A percentile compares a stretch with the other conserved stretches of the same genome.
phyloP scores from a whole-genome alignment of 2,888 invertebrate species.

The Ceraclea dissimilis region DNA sequence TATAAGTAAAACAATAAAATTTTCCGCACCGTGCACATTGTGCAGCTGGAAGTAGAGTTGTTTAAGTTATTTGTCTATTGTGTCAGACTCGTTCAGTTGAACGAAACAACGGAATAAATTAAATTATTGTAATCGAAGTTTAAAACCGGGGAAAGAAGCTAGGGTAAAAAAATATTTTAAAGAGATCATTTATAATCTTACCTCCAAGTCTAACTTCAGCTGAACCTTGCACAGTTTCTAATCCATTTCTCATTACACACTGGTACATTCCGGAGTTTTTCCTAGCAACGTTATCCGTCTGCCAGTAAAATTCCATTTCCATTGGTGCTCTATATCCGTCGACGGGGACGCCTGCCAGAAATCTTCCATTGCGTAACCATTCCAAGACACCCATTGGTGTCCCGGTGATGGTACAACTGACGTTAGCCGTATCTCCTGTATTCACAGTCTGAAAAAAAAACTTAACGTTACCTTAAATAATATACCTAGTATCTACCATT shows the following conservation, averaged over 20 bases:
- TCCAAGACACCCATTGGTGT: conserved; percentile 63
- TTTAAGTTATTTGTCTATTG: too few relatives aligned
- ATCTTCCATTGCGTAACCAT: conserved; percentile 63
- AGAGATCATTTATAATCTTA: too few relatives aligned
- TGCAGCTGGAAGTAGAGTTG: too few relatives aligned
- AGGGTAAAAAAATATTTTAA: too few relatives aligned
- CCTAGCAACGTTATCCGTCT: conserved; percentile 53
- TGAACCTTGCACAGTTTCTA: conserved; percentile 73
- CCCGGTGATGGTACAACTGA: conserved; percentile 81
- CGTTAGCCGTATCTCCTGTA: conserved; percentile 72
- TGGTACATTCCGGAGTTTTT: conserved; percentile 85
- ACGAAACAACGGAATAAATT: too few relatives aligned
- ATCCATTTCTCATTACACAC: conserved; percentile 73
- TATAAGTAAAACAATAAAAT: too few relatives aligned
- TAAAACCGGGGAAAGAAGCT: neutral
- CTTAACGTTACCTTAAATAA: too few relatives aligned
- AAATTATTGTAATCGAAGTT: too few relatives aligned
- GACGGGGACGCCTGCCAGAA: conserved; percentile 40
- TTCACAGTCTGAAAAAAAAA: conserved; percentile 58
- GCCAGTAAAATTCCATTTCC: conserved; percentile 32
- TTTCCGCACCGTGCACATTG: too few relatives aligned
- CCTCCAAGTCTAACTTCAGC: conserved; percentile 73
- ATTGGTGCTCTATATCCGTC: conserved; percentile 34
- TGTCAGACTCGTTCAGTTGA: too few relatives aligned
- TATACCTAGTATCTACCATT: too few relatives aligned